These are phyloP conservation scores for Sabatieria punctata DNA, from an alignment of 2,888 invertebrate species.

Conservation along the genomic window DNA sequence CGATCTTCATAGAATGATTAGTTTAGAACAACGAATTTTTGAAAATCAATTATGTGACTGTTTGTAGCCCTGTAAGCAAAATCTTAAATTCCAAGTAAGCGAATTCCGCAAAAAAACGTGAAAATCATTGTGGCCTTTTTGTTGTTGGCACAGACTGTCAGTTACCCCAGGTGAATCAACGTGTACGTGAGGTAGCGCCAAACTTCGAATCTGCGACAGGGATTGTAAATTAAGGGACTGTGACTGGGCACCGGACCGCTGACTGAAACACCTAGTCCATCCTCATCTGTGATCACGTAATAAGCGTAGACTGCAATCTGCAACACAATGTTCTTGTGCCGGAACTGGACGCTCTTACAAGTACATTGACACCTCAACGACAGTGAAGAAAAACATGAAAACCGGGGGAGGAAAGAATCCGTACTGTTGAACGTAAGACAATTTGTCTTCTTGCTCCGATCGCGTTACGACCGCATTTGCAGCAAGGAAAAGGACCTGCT, in stretches of 20 bases:
- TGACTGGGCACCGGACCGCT: constrained; percentile 61
- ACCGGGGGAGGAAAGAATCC: constrained; percentile 73
- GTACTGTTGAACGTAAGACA: constrained; percentile 48
- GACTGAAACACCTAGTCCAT: constrained; percentile 33
- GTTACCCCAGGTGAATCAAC: constrained; percentile 1
- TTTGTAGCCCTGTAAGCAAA: no score
- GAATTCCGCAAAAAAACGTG: no score
- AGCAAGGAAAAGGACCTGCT: constrained; percentile 21
- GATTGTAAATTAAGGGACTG: constrained; percentile 64
- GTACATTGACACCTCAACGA: constrained; percentile 87
- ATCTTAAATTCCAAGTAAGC: no score
- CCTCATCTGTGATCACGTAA: constrained; percentile 47
- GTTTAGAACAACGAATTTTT: no score
- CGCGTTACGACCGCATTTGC: constrained; percentile 22
- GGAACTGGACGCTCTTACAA: no score
- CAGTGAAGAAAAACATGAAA: constrained; percentile 71
- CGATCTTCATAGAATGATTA: no score
- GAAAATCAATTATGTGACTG: no score
- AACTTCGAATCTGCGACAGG: constrained; percentile 41
- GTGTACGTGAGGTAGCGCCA: neutral
- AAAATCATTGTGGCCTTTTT: no score
- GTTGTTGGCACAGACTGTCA: no score
- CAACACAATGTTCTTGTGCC: no score
- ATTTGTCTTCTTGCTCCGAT: constrained; percentile 17
- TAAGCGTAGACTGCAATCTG: constrained; percentile 41